phyloP scores from a whole-genome alignment of 1,140 invertebrate species.

The Apis cerana region DNA sequence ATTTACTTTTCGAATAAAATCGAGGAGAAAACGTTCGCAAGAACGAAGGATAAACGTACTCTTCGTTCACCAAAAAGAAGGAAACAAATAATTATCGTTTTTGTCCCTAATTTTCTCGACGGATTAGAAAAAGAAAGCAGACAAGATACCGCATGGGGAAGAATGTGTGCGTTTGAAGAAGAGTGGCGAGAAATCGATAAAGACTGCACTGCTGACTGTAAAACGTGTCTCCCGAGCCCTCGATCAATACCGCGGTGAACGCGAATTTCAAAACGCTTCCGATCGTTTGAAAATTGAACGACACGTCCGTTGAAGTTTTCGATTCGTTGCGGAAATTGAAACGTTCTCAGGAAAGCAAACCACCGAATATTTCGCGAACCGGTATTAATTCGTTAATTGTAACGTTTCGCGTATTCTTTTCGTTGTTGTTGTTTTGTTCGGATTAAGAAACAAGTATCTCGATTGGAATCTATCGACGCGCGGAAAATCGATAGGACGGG shows the following conservation, averaged over 20 bases:
- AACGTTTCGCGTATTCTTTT: too few species aligned
- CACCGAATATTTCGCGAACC: too few species aligned
- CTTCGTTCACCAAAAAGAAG: background rate
- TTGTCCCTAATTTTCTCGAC: background rate
- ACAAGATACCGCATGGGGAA: background rate
- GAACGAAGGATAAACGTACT: background rate
- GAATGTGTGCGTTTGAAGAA: background rate
- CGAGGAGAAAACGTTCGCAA: background rate
- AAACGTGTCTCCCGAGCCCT: constrained; percentile 25
- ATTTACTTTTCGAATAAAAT: background rate
- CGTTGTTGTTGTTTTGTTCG: too few species aligned
- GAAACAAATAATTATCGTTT: constrained; percentile 26
- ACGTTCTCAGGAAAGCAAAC: background rate
- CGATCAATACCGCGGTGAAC: constrained; percentile 52
- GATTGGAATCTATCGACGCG: too few species aligned
- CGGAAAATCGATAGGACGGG: too few species aligned
- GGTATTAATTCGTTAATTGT: too few species aligned
- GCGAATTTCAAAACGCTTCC: constrained; percentile 31
- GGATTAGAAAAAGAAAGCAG: background rate
- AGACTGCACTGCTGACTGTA: constrained; percentile 10
- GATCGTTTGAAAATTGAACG: background rate
- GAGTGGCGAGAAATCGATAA: constrained; percentile 46
- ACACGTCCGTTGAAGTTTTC: background rate
- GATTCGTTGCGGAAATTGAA: constrained; percentile 22
- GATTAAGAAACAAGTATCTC: too few species aligned